Base-by-base conservation (phyloP, 2,888 invertebrate species). In the Laspeyria flexula region DNA sequence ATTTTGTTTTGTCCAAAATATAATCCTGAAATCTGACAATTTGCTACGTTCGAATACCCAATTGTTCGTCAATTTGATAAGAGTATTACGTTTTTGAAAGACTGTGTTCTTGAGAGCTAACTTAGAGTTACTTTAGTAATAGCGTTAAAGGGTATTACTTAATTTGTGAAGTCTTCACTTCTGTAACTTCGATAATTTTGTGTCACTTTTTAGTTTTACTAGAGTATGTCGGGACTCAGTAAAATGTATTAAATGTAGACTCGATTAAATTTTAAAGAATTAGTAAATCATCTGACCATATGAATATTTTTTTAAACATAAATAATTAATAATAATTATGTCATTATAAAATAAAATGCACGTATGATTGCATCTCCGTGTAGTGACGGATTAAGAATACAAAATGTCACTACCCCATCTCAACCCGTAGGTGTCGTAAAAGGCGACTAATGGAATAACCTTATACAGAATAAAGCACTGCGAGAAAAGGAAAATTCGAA, bases 1-100 rank as follows among this genome's bases (percentile, higher is more conserved):
- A 77, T 75, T 76, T 61, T 66, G 68, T 70, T 65, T 62, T 65
- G 62, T 63, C 42, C 55, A 50, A 56, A 68, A 68, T 65, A 60
- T 71, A 65, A 71, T 62, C 57, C 53, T 13, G 50, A 55, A 59
- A 63, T 71, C 59, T 59, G 55, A 60, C 58, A 56, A 67, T 65
- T 63, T 63, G 53, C 50, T 57, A 46, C 56, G 45, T 44, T 55
- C 42, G 54, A 55, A 58, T 59, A 56, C 33, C 43, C 54, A 60
- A 70, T 59, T 63, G 57, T 60, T 49, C 63, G 39, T 57, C 56
- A 61, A 61, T 60, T 65, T 59, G 54, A 56, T 65, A 61, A 55
- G 54, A 65, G 50, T 30, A 60, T 65, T 65, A 49, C 38, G 47
- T 57, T 53, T 67, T 49, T 44, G 40, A 45, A 35, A 38, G 25